phyloP scores from a whole-genome alignment of 2,113 vertebrate species.

The Copsychus sechellarum region DNA sequence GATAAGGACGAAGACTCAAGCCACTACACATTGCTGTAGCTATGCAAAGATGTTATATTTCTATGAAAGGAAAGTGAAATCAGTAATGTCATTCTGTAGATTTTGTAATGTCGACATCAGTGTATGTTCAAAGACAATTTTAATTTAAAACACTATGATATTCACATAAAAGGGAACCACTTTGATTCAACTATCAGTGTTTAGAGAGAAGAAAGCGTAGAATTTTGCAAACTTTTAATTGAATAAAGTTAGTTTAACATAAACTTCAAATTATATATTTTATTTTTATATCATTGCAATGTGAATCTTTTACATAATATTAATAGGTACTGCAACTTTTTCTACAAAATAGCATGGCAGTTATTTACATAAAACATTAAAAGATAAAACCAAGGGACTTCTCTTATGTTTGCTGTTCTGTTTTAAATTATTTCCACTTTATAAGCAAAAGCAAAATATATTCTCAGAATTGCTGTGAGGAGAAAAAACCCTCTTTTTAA shows the following conservation, averaged over 20 bases:
- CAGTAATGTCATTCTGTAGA: background rate
- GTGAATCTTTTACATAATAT: background rate
- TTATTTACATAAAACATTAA: conserved; percentile 15
- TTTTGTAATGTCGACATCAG: background rate
- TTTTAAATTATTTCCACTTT: background rate
- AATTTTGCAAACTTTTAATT: background rate
- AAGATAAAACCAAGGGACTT: background rate
- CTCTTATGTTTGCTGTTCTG: background rate
- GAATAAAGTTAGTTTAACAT: background rate
- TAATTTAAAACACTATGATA: background rate
- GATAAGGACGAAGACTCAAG: background rate
- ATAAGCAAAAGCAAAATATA: background rate
- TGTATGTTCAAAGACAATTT: background rate
- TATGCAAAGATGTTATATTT: background rate
- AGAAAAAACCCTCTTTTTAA: background rate
- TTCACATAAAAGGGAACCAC: background rate
- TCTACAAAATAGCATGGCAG: background rate
- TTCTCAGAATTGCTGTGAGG: background rate
- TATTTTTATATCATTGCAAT: background rate
- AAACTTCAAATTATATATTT: background rate
- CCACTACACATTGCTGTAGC: background rate
- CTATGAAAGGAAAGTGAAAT: background rate
- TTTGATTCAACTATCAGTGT: background rate
- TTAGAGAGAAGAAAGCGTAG: background rate
- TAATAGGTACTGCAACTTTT: background rate